Evolutionary conservation across 2,888 invertebrate genomes (phyloP), one percentile per base, ranked within the genome.

Genomic region (Polydrusus cervinus): DNA sequence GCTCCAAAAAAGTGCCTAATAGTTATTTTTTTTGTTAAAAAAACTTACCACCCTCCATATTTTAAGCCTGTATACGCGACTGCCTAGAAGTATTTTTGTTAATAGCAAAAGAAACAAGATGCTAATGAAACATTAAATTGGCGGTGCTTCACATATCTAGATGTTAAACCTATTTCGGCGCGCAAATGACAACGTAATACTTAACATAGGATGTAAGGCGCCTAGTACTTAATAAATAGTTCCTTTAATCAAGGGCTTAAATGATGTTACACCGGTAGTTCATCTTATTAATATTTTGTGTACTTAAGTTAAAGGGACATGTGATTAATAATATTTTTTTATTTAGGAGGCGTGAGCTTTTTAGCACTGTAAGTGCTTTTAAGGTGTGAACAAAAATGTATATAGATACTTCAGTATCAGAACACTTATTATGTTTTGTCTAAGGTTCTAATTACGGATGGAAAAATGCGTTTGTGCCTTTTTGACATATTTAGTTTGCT

Each of bases 161-260:
- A 1, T 25, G 5, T 25, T 25, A 25, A 25, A 25, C 25, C 5
- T 5, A 25, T 25, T 5, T 25, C 34, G 34, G 34, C 34, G 34
- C 34, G 8, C 34, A 34, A 34, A 34, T 34, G 34, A 34, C 34
- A 34, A 34, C 34, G 7, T 34, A 3, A 1, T 6, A 53, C 49
- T 55, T 40, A 18, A 45, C 6, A 61, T 51, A 49, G 73, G 73
- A 73, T 67, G 67, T 67, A 5, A 60, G 57, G 34, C 60, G 61
- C 68, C 68, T 34, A 74, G 64, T 51, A 64, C 30, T 47, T 74
- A 72, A 72, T 72, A 67, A 67, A 72, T 72, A 18, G 72, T 72
- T 72, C 67, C 72, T 47, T 47, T 72, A 72, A 72, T 72, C 67
- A 43, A 57, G 66, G 57, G 60, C 13, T 20, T 47, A 40, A 38